Conservation (phyloP, 2,888 invertebrate genomes). For the Cybosia mesomella region DNA sequence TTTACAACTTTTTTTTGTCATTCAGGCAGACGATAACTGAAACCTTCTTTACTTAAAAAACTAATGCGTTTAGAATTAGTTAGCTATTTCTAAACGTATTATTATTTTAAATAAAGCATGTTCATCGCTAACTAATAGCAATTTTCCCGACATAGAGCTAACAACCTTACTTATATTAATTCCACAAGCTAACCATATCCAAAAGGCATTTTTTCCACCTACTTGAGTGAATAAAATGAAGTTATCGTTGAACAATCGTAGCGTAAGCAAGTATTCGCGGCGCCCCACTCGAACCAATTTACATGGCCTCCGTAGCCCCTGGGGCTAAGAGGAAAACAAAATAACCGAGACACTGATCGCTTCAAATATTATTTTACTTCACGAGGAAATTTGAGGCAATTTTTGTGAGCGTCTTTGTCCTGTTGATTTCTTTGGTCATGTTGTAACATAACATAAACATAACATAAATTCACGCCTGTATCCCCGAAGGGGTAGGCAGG, state of each 20-base stretch:
- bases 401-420: not conserved
- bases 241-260: conserved; percentile 45
- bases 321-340: conserved; percentile 34
- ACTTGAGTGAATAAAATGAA: conserved; percentile 42
- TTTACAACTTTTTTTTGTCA: no score
- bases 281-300: conserved; percentile 42
- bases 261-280: conserved; percentile 45
- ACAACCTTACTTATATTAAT: not conserved
- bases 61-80: no score
- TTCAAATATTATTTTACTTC: conserved; percentile 26
- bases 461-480: no score
- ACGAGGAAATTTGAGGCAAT: conserved; percentile 3
- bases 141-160: not conserved
- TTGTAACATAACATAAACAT: no score
- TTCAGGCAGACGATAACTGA: no score
- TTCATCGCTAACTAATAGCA: not conserved
- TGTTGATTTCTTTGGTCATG: not conserved
- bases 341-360: conserved; percentile 26
- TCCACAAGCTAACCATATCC: not conserved
- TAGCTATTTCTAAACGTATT: no score
- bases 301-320: conserved; percentile 42
- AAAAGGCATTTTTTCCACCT: conserved; percentile 31
- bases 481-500: no score
- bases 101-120: no score
- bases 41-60: no score